phyloP scores from a whole-genome alignment of 2,888 invertebrate species.

The Bibio marci region DNA sequence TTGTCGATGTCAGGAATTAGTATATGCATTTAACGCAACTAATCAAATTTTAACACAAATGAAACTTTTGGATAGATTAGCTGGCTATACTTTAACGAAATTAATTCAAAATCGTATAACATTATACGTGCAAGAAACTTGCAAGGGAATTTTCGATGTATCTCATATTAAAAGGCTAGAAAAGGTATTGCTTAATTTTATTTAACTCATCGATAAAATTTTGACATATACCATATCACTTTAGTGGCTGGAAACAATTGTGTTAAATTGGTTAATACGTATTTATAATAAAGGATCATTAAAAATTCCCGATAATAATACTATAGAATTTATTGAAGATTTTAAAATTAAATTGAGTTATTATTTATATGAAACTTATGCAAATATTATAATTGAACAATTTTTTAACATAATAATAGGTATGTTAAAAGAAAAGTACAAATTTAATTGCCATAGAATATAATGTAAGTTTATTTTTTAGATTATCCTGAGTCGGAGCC shows the following conservation, averaged over 20 bases:
- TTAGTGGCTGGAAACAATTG: constrained; percentile 72
- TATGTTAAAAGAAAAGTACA: constrained; percentile 18
- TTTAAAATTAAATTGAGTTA: constrained; percentile 63
- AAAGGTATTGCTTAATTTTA: constrained; percentile 32
- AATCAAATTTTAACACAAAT: constrained; percentile 63
- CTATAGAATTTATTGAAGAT: constrained; percentile 39
- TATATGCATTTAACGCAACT: constrained; percentile 49
- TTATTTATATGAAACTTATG: constrained; percentile 77
- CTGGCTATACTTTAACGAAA: constrained; percentile 68
- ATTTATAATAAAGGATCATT: constrained; percentile 56
- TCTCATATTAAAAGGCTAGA: constrained; percentile 62
- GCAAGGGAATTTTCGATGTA: constrained; percentile 73
- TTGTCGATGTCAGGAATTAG: constrained; percentile 41
- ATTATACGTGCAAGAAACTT: constrained; percentile 65
- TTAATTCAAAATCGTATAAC: constrained; percentile 72
- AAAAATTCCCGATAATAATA: constrained; percentile 36
- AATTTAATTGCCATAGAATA: not conserved
- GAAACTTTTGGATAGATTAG: constrained; percentile 62
- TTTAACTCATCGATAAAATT: constrained; percentile 1
- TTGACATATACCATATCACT: constrained; percentile 13
- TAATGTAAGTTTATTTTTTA: constrained; percentile 14
- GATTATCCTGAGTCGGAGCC: constrained; percentile 93
- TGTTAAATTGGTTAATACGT: constrained; percentile 71
- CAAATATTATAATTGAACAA: constrained; percentile 74
- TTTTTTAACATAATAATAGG: constrained; percentile 89